Evolutionary conservation across 2,113 vertebrate genomes (phyloP).

Genomic region (Ceyx cyanopectus): DNA sequence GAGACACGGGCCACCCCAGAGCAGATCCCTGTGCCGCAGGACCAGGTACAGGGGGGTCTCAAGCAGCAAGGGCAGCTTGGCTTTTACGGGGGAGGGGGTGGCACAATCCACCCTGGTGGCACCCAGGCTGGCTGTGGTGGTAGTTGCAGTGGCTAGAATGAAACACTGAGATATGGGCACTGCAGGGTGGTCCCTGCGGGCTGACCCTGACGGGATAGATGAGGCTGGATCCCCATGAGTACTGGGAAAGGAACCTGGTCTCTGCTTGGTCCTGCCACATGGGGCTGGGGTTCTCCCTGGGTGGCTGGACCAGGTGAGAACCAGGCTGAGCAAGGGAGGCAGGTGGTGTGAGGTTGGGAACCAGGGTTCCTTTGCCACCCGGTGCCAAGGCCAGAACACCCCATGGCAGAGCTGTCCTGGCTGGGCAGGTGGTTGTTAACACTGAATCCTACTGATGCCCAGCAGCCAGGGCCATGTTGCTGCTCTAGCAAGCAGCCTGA

Average conservation of each 20-base stretch:
- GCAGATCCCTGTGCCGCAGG: neutral
- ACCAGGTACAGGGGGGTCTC: neutral
- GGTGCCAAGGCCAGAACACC: neutral
- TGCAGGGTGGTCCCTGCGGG: neutral
- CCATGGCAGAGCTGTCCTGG: neutral
- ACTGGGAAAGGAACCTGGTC: neutral
- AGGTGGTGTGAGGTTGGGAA: neutral
- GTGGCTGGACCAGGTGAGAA: neutral
- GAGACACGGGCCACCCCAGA: neutral
- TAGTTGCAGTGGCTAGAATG: neutral
- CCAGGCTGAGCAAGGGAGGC: neutral
- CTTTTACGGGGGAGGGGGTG: neutral
- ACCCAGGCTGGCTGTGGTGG: neutral
- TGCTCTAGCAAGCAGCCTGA: neutral
- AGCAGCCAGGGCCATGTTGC: neutral
- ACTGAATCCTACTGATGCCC: neutral
- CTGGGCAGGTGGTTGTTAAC: neutral
- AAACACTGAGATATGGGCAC: neutral
- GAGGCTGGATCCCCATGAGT: neutral
- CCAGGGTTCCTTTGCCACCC: neutral
- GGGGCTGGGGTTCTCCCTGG: neutral
- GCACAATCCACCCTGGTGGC: neutral
- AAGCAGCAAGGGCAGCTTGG: neutral
- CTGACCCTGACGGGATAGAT: neutral
- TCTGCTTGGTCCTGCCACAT: too few species aligned